Evolutionary conservation across 2,113 vertebrate genomes (phyloP), one percentile per base, ranked within the genome.

Genomic region (Peromyscus californicus): DNA sequence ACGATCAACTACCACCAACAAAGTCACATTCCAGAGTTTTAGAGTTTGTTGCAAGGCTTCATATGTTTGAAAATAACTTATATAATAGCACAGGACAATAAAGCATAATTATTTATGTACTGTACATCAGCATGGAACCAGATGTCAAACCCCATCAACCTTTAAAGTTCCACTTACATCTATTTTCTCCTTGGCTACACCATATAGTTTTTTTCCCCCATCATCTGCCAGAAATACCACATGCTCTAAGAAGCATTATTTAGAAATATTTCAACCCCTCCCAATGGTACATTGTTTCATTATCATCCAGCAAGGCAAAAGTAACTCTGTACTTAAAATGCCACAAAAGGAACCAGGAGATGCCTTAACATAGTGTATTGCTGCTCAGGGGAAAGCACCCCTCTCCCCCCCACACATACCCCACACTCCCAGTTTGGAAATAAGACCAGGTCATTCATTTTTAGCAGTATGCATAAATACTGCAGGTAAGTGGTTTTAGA

Each of bases 281-380:
- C 93, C 95, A 97, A 94, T 69, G 97, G 91, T 95, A 96, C 97
- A 26, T 96, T 99, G 98, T 94, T 98, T 98, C 98, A 98, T 97
- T 98, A 97, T 97, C 98, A 98, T 90, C 98, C 98, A 97, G 98
- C 89, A 69, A 98, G 96, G 98, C 96, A 98, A 98, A 99, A 97
- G 96, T 96, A 98, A 98, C 65, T 95, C 21, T 98, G 96, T 96
- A 97, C 97, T 98, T 99, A 98, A 99, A 99, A 98, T 97, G 94
- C 91, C 84, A 63, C 96, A 98, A 97, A 98, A 99, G 84, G 98
- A 98, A 98, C 93, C 75, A 96, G 97, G 97, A 70, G 82, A 98
- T 98, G 98, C 97, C 88, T 95, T 94, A 93, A 96, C 5, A 89
- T 95, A 97, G 98, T 94, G 22, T 13, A 80, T 98, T 98, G 98